Evolutionary conservation across 2,888 invertebrate genomes (phyloP), one percentile per base, ranked within the genome.

Genomic region (Prostheceraeus crozeri): DNA sequence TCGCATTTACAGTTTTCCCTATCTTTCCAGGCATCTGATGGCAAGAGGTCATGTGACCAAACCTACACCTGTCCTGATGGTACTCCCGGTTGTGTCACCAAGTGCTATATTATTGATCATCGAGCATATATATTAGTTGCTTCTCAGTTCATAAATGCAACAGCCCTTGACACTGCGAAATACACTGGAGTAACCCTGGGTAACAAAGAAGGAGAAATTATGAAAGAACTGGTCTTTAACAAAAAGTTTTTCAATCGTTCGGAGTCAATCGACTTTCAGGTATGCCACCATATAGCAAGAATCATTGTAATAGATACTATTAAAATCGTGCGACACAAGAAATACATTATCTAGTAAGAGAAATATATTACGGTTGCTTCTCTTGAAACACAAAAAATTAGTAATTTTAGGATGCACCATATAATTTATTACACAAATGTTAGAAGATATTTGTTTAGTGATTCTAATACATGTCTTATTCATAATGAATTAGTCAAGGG

Each of bases 81-180:
- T 69, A 71, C 59, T 25, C 69, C 69, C 6, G 68, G 66, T 31
- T 77, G 76, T 66, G 63, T 69, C 61, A 77, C 76, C 8, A 72
- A 75, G 59, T 77, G 77, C 63, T 77, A 77, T 67, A 63, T 77
- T 59, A 76, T 77, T 67, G 77, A 77, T 62, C 69, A 70, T 31
- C 67, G 67, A 46, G 76, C 75, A 16, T 73, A 71, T 63, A 66
- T 77, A 59, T 73, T 77, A 59, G 72, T 75, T 65, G 76, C 75
- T 62, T 74, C 75, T 1, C 76, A 77, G 61, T 77, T 77, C 62
- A 64, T 73, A 58, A 64, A 66, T 8, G 76, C 74, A 14, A 70
- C 70, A 63, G 69, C 68, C 33, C 66, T 77, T 33, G 75, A 77
- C 56, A 71, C 72, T 62, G 72, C 71, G 58, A 72, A 73, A 60